Evolutionary conservation across 2,113 vertebrate genomes (phyloP).

Genomic region (Craseonycteris thonglongyai): DNA sequence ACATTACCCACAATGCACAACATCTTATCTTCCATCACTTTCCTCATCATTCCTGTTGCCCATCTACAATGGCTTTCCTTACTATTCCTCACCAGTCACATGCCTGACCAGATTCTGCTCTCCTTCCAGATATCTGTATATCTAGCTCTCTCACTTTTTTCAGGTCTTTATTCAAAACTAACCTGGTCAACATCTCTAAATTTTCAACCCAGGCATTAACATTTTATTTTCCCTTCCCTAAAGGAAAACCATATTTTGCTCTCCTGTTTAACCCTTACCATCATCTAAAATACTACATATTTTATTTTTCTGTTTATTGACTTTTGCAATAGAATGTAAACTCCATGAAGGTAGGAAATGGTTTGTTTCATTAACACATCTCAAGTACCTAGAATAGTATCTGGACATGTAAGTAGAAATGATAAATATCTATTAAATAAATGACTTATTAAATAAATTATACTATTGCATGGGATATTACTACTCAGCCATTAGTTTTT

Average conservation of each 20-base stretch:
- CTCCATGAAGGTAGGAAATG: background rate
- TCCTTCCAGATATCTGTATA: background rate
- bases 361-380: background rate
- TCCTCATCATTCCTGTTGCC: background rate
- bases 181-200: background rate
- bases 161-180: background rate
- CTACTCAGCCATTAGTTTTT: background rate
- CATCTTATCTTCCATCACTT: background rate
- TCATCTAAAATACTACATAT: background rate
- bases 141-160: background rate
- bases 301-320: constrained; percentile 7
- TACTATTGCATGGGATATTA: background rate
- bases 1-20: background rate
- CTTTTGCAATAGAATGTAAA: background rate
- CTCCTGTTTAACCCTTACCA: background rate
- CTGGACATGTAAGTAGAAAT: background rate
- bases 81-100: background rate
- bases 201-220: background rate
- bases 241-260: background rate
- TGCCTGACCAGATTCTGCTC: background rate
- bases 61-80: background rate
- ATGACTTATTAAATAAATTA: constrained; percentile 9
- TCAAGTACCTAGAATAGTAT: background rate
- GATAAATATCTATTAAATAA: background rate
- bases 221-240: background rate